These are phyloP conservation scores for Cryptocephalus moraei DNA, from an alignment of 2,888 invertebrate species.

Conservation along the genomic window DNA sequence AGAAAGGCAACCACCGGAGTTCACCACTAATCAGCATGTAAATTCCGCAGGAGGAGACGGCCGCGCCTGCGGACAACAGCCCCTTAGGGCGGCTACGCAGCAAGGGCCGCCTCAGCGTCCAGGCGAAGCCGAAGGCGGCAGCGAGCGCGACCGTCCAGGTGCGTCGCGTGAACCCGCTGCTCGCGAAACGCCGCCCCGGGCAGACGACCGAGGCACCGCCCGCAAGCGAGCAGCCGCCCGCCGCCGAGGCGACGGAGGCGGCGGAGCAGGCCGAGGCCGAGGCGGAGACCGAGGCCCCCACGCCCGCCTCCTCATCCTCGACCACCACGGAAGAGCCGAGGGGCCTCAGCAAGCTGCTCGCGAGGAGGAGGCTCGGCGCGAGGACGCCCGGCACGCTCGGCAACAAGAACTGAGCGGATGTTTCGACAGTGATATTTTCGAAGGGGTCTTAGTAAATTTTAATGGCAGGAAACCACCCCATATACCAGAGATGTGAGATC, in stretches of 20 bases:
- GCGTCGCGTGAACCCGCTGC: conserved; percentile 45
- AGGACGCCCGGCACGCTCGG: conserved; percentile 41
- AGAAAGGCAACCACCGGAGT: not conserved
- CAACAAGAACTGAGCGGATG: not conserved
- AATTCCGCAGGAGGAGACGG: conserved; percentile 21
- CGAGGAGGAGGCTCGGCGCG: conserved; percentile 54
- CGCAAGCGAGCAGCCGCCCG: conserved; percentile 25
- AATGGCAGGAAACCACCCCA: too few species aligned
- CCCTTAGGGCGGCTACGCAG: conserved; percentile 36
- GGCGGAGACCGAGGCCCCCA: conserved; percentile 22
- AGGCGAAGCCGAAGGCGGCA: conserved; percentile 41
- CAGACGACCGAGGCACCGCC: conserved; percentile 31
- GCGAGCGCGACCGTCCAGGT: conserved; percentile 43
- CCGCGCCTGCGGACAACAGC: conserved; percentile 29
- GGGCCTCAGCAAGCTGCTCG: conserved; percentile 57
- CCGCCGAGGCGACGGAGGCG: conserved; percentile 19
- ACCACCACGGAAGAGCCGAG: conserved; percentile 42
- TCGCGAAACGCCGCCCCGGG: conserved; percentile 40
- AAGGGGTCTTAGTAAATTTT: too few species aligned
- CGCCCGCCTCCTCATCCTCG: conserved; percentile 23
- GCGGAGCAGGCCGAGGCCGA: conserved; percentile 22
- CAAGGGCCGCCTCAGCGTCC: conserved; percentile 40
- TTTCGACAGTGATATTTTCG: not conserved
- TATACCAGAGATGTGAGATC: too few species aligned
- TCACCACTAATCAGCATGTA: not conserved